Evolutionary conservation across 2,113 vertebrate species (phyloP).

Genomic region (Cervus canadensis): DNA sequence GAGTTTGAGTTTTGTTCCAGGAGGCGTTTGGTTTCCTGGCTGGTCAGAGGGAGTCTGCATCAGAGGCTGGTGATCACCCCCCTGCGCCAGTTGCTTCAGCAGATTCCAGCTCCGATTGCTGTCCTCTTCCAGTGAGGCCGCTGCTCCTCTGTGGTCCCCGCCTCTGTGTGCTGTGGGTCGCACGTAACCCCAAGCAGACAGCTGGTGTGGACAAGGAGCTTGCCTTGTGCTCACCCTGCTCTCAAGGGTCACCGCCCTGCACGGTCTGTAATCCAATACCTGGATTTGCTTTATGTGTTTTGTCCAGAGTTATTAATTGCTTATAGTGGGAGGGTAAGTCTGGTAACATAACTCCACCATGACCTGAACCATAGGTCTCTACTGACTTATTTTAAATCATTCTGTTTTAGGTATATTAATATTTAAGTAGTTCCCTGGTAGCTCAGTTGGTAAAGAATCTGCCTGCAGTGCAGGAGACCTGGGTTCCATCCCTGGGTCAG

Average conservation of each 20-base stretch:
- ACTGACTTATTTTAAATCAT: not conserved
- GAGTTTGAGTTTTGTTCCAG: not conserved
- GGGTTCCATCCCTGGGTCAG: not conserved
- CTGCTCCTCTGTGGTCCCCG: too few species aligned
- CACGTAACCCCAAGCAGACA: not conserved
- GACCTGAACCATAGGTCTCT: not conserved
- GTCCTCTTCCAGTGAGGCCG: fast-evolving
- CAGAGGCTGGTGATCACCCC: too few species aligned
- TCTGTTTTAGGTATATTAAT: not conserved
- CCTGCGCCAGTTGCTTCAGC: fast-evolving
- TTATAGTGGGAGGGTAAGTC: not conserved
- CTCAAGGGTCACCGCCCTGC: too few species aligned
- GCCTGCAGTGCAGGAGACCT: not conserved
- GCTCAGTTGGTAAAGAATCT: not conserved
- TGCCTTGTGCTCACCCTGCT: not conserved
- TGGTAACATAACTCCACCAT: not conserved
- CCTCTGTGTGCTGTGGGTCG: too few species aligned
- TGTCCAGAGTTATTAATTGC: not conserved
- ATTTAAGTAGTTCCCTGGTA: not conserved
- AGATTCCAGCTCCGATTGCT: not conserved
- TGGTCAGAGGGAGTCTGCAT: fast-evolving
- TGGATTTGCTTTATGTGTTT: not conserved
- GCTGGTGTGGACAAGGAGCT: fast-evolving
- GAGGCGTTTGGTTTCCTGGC: too few species aligned
- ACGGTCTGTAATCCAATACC: fast-evolving